A percentile compares a stretch with the other conserved stretches of the same genome.
Evolutionary conservation across 2,797 vertebrate genomes (phyloP).

Genomic region (Malacoraja senta): DNA sequence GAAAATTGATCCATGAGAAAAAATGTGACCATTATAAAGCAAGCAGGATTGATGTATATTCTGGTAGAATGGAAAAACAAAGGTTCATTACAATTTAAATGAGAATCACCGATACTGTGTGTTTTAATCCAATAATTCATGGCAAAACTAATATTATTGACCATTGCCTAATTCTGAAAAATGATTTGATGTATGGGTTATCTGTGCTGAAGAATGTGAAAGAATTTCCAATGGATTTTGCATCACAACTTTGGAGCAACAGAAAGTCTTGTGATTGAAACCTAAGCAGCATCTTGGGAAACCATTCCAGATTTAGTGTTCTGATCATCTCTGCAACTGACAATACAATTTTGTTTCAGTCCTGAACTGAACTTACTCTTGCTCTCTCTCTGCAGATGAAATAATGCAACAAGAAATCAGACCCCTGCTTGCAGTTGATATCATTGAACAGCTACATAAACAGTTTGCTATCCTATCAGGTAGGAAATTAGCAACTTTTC

Average conservation of each 20-base stretch:
- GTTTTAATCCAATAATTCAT: neutral
- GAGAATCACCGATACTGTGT: too few relatives aligned
- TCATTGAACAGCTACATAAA: constrained; percentile 89
- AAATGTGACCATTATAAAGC: neutral
- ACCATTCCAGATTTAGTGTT: constrained; percentile 16
- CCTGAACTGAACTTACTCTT: constrained; percentile 43
- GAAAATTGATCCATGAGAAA: neutral
- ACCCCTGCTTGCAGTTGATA: constrained; percentile 82
- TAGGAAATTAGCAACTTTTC: constrained; percentile 48
- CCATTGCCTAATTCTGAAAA: neutral
- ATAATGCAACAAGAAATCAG: constrained; percentile 96
- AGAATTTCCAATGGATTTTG: neutral
- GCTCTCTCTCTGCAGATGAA: constrained; percentile 68
- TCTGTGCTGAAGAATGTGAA: neutral
- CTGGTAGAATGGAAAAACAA: neutral
- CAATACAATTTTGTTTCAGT: constrained; percentile 39
- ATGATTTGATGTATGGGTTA: neutral
- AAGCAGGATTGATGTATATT: neutral
- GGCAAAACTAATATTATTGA: neutral
- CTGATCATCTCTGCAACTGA: constrained; percentile 42
- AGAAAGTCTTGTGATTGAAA: constrained; percentile 16
- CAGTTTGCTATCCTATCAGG: constrained; percentile 89
- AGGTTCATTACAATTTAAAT: neutral
- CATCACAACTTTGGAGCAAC: neutral
- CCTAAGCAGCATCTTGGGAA: neutral